phyloP scores from a whole-genome alignment of 1,140 invertebrate genomes.

The Homalodisca vitripennis region DNA sequence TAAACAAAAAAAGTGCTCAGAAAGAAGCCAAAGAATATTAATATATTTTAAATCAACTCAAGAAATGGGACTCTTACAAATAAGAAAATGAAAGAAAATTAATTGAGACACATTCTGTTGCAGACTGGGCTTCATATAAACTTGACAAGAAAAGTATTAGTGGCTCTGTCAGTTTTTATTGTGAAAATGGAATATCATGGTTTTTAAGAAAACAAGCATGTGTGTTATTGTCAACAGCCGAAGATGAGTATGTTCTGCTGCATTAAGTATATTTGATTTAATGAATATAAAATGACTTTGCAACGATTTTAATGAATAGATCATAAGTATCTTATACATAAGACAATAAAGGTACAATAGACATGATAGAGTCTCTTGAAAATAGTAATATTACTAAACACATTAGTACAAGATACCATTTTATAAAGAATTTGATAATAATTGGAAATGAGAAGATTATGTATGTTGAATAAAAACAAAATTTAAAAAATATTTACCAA shows the following conservation, averaged over 20 bases:
- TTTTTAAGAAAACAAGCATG: constrained; percentile 36
- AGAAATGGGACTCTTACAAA: no score
- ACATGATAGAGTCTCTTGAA: constrained; percentile 42
- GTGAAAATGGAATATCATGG: no score
- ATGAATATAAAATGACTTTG: constrained; percentile 36
- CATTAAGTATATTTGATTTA: constrained; percentile 41
- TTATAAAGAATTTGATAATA: background rate
- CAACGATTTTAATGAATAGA: constrained; percentile 4
- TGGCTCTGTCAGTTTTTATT: no score
- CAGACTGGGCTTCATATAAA: no score
- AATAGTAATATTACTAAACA: constrained; percentile 47
- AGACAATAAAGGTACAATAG: constrained; percentile 43
- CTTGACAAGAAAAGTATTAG: no score
- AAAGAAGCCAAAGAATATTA: no score
- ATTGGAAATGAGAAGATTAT: constrained; percentile 5
- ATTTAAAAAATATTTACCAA: background rate
- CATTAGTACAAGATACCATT: constrained; percentile 38
- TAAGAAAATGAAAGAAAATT: no score
- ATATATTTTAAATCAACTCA: no score
- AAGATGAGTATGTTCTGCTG: constrained; percentile 48
- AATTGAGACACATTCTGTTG: no score
- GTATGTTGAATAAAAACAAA: background rate
- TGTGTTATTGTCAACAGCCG: constrained; percentile 45
- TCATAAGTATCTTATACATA: constrained; percentile 24
- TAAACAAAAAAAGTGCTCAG: no score